Conservation (phyloP, 2,113 vertebrate species). For the Semicossyphus pulcher region DNA sequence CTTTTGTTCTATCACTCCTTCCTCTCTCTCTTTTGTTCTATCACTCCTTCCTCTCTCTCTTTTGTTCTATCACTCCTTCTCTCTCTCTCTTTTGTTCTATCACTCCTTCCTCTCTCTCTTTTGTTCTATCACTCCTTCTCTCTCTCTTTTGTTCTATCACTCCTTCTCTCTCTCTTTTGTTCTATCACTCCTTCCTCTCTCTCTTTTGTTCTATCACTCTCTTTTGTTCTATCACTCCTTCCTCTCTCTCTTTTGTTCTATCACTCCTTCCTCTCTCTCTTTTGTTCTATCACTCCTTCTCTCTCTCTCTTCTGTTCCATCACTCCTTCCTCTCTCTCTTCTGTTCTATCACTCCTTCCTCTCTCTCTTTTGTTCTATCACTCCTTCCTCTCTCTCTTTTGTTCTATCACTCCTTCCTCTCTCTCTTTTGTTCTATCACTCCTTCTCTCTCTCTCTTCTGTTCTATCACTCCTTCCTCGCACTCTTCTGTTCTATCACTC, state of each 20-base stretch:
- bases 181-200: too few species aligned
- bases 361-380: background rate
- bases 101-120: too few species aligned
- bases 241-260: constrained; percentile 26
- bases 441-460: constrained; percentile 15
- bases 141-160: background rate
- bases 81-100: constrained; percentile 23
- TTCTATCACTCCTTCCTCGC: too few species aligned
- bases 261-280: too few species aligned
- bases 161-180: constrained; percentile 23
- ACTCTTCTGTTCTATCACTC: too few species aligned
- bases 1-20: background rate
- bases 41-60: too few species aligned
- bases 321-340: too few species aligned
- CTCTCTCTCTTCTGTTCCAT: constrained; percentile 23
- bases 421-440: constrained; percentile 1
- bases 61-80: background rate
- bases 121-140: too few species aligned
- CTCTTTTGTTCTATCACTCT: too few species aligned
- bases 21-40: constrained; percentile 26
- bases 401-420: too few species aligned
- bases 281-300: background rate
- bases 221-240: background rate
- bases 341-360: too few species aligned
- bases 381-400: constrained; percentile 23